Evolutionary conservation across 2,888 invertebrate genomes (phyloP).

Genomic region (Labia minor): DNA sequence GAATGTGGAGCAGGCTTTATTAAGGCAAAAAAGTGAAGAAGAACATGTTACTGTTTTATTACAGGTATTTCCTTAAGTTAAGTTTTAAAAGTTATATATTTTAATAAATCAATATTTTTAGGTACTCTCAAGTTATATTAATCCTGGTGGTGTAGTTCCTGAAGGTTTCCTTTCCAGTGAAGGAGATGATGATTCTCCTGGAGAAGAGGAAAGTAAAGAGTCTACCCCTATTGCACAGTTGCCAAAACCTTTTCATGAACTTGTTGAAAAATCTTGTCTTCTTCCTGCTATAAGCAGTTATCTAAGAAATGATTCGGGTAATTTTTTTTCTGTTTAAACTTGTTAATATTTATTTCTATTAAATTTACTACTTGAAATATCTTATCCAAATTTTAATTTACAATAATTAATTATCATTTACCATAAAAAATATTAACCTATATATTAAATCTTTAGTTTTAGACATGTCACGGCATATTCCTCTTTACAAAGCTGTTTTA

Average conservation of each 20-base stretch:
- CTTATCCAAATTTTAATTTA: conserved; percentile 14
- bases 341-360: not conserved
- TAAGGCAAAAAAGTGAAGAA: conserved; percentile 81
- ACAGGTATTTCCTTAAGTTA: conserved; percentile 37
- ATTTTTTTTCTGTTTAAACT: too few relatives aligned
- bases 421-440: too few relatives aligned
- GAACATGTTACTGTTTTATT: conserved; percentile 82
- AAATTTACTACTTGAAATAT: not conserved
- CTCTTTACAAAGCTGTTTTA: conserved; percentile 76
- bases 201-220: conserved; percentile 31
- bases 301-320: conserved; percentile 80
- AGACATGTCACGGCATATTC: conserved; percentile 95
- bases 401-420: not conserved
- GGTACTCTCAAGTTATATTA: conserved; percentile 81
- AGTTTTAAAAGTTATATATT: conserved; percentile 18
- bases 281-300: conserved; percentile 83
- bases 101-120: conserved; percentile 33
- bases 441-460: conserved; percentile 49
- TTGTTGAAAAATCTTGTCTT: conserved; percentile 71
- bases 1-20: conserved; percentile 91
- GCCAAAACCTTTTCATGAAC: conserved; percentile 61
- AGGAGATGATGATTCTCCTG: conserved; percentile 20
- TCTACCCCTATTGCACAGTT: conserved; percentile 40
- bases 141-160: conserved; percentile 43
- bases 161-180: conserved; percentile 23